Evolutionary conservation across 2,888 invertebrate species (phyloP).

Genomic region (Ethmia dodecea): DNA sequence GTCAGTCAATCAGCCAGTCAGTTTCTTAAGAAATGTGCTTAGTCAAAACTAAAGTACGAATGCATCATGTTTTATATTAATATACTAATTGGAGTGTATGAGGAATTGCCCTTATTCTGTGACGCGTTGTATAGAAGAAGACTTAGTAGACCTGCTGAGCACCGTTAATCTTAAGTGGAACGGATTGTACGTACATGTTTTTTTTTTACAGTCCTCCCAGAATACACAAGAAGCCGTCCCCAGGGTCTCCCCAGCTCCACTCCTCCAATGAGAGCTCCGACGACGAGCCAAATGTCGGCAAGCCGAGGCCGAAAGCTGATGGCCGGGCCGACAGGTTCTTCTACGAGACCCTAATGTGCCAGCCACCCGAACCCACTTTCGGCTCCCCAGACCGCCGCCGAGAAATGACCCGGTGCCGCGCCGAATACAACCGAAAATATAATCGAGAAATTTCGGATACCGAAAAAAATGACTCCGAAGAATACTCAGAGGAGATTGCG

Average conservation of each 20-base stretch:
- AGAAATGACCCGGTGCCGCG: constrained; percentile 28
- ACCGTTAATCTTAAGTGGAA: too few species aligned
- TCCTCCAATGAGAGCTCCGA: constrained; percentile 1
- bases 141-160: too few species aligned
- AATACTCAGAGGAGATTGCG: constrained; percentile 46
- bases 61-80: too few species aligned
- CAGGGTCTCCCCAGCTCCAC: neutral
- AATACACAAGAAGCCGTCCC: constrained; percentile 6
- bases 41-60: too few species aligned
- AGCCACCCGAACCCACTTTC: constrained; percentile 36
- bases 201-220: constrained; percentile 33
- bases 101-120: too few species aligned
- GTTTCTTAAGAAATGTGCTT: too few species aligned
- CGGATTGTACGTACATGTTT: too few species aligned
- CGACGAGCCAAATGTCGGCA: constrained; percentile 11
- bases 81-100: too few species aligned
- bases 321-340: constrained; percentile 53
- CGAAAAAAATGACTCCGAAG: constrained; percentile 54
- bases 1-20: too few species aligned
- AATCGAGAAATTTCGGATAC: constrained; percentile 40
- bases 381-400: constrained; percentile 36
- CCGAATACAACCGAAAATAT: constrained; percentile 42
- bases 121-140: too few species aligned
- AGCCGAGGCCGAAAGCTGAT: constrained; percentile 37
- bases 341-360: constrained; percentile 62